Conservation (phyloP, 2,888 invertebrate genomes). For the Meiosimyza platycephala region DNA sequence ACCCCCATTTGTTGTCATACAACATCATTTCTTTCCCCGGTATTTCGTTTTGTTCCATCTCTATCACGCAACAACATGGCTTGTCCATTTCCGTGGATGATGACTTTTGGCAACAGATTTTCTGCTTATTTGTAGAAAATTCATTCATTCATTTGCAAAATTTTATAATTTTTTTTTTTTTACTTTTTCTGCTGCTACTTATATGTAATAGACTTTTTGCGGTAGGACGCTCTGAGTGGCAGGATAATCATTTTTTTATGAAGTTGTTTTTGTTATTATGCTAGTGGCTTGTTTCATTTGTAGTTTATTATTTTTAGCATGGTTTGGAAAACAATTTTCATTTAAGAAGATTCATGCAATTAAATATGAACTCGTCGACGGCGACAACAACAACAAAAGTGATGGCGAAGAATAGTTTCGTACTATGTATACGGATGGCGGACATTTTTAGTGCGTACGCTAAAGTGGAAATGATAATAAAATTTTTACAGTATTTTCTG, state of each 20-base stretch:
- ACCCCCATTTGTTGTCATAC: too few relatives aligned
- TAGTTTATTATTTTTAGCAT: slow-evolving; percentile 14
- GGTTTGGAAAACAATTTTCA: slow-evolving; percentile 30
- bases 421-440: neutral
- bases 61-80: slow-evolving; percentile 17
- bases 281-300: too few relatives aligned
- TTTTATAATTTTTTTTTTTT: neutral
- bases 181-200: neutral
- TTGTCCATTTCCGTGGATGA: slow-evolving; percentile 32
- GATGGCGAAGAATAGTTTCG: too few relatives aligned
- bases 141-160: slow-evolving; percentile 23
- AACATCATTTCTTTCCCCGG: too few relatives aligned
- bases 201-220: slow-evolving; percentile 25
- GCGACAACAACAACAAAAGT: too few relatives aligned
- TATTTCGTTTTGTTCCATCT: too few relatives aligned
- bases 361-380: slow-evolving; percentile 12
- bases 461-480: neutral
- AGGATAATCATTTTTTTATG: slow-evolving; percentile 32
- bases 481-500: neutral
- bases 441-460: neutral
- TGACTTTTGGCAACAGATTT: slow-evolving; percentile 35
- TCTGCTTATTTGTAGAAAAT: slow-evolving; percentile 33
- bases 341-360: slow-evolving; percentile 29
- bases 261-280: neutral
- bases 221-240: slow-evolving; percentile 18